Evolutionary conservation across 2,113 vertebrate species (phyloP).

Genomic region (Bombycilla garrulus): DNA sequence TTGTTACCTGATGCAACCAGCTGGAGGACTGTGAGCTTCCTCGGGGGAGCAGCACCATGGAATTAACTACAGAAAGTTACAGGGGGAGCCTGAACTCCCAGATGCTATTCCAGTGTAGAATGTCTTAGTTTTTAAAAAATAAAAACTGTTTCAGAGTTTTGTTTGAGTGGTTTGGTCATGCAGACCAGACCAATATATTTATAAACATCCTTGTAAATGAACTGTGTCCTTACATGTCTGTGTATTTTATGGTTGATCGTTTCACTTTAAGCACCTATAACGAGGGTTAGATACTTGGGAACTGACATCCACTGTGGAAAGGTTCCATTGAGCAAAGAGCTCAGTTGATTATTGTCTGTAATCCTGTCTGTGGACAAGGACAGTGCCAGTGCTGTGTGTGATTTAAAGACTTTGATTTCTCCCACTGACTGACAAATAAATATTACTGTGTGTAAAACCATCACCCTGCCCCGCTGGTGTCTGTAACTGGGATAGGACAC

Average conservation of each 20-base stretch:
- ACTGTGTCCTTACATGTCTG: neutral
- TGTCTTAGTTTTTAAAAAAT: neutral
- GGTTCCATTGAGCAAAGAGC: neutral
- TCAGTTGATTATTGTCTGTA: neutral
- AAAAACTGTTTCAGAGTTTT: neutral
- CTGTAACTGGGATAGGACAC: neutral
- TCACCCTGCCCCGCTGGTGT: neutral
- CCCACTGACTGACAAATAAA: slow-evolving; percentile 11
- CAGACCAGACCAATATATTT: neutral
- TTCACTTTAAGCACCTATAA: neutral
- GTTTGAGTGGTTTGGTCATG: neutral
- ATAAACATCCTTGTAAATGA: neutral
- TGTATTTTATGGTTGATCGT: neutral
- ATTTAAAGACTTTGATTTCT: neutral
- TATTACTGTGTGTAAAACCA: neutral
- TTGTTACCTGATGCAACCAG: neutral
- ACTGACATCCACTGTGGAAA: neutral
- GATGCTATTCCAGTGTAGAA: neutral
- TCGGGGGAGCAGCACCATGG: neutral
- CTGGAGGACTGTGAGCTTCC: neutral
- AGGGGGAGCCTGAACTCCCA: neutral
- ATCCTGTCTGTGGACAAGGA: neutral
- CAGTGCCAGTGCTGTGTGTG: neutral
- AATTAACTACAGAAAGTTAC: neutral
- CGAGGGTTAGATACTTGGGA: neutral